Base-by-base conservation (phyloP, 2,797 vertebrate genomes). In the Manis crassicaudata region DNA sequence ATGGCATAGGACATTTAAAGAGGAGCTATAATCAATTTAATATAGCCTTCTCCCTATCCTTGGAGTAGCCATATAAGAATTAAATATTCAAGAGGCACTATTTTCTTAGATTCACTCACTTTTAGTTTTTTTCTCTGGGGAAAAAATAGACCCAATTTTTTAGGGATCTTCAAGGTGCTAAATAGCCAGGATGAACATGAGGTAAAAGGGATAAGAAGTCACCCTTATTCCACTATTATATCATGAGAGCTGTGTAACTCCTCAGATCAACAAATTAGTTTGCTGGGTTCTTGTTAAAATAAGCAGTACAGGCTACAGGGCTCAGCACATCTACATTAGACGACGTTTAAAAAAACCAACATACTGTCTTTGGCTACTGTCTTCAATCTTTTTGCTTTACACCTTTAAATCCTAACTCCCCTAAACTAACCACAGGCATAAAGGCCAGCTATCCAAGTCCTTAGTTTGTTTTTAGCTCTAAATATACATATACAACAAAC, bases 51-150 rank as follows among this genome's bases (percentile, higher is more conserved):
- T 92, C 62, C 27, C 83, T 68, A 68, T 79, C 76, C 56, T 46
- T 94, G 72, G 94, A 94, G 70, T 76, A 92, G 56, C 75, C 90
- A 94, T 52, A 60, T 81, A 97, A 96, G 60, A 94, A 95, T 87
- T 68, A 92, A 92, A 83, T 92, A 68, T 87, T 95, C 58, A 94
- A 94, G 88, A 95, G 77, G 88, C 89, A 94, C 79, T 77, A 29
- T 89, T 83, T 92, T 94, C 86, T 76, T 50, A 88, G 79, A 94
- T 77, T 72, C 70, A 81, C 18, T 79, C 46, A 68, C 20, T 92
- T 84, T 88, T 35, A 94, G n/a, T 35, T 29, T 68, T 70, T 54
- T 17, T 63, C 63, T 73, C 54, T 68, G 81, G 16, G 89, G 94
- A 94, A 91, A 88, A 88, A 20, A 67, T 0, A 92, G 52, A 92